Conservation (phyloP, 2,888 invertebrate genomes). For the Scaptomyza reducta region DNA sequence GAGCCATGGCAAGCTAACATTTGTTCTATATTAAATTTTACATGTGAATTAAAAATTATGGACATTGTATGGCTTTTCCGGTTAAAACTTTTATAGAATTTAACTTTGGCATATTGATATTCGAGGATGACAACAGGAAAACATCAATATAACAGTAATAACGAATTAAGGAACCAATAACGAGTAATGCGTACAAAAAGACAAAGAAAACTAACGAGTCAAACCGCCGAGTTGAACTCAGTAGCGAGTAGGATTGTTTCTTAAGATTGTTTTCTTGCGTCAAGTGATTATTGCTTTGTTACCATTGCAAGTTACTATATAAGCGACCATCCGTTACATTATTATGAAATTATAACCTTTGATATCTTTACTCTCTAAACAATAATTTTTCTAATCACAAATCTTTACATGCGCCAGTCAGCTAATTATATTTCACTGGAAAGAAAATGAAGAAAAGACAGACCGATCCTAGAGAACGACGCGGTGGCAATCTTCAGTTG, state of each 20-base stretch:
- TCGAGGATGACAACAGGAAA: too few species aligned
- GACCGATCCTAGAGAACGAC: background rate
- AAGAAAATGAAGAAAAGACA: background rate
- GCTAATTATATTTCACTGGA: conserved; percentile 55
- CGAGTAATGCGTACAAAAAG: too few species aligned
- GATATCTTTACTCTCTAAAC: background rate
- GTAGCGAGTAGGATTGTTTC: background rate
- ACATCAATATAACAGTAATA: too few species aligned
- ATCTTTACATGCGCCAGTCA: conserved; percentile 47
- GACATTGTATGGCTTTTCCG: too few species aligned
- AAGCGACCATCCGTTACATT: background rate
- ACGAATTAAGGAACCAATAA: too few species aligned
- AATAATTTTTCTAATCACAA: conserved; percentile 12
- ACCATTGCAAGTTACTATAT: background rate
- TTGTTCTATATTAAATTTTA: too few species aligned
- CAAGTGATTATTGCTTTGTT: background rate
- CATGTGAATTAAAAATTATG: too few species aligned
- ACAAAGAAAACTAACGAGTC: too few species aligned
- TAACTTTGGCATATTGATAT: too few species aligned
- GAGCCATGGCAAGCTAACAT: background rate
- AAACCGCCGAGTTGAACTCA: background rate
- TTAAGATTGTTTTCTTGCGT: background rate
- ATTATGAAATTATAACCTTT: background rate
- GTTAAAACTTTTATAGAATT: too few species aligned
- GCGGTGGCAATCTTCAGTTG: conserved; percentile 33